phyloP scores from a whole-genome alignment of 2,888 invertebrate genomes.

The Chloromyia formosa region DNA sequence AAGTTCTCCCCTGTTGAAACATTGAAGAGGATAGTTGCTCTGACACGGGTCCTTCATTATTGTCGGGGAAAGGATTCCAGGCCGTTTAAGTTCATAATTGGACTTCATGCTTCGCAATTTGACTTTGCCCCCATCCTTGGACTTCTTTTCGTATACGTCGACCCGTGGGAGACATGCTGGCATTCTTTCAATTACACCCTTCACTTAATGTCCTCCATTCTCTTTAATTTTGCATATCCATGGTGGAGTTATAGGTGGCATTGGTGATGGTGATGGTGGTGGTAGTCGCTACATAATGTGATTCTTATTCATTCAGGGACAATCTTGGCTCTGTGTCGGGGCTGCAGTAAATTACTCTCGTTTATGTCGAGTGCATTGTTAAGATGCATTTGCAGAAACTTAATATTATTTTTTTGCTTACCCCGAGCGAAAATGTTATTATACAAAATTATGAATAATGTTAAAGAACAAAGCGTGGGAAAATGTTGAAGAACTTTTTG shows the following conservation, averaged over 20 bases:
- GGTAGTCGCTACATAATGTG: background rate
- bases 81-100: conserved; percentile 18
- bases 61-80: conserved; percentile 1
- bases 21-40: conserved; percentile 15
- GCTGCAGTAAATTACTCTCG: background rate
- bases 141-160: conserved; percentile 1
- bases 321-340: background rate
- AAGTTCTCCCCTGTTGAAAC: conserved; percentile 9
- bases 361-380: no score
- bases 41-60: background rate
- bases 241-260: no score
- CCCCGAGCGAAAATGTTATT: no score
- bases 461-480: no score
- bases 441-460: no score
- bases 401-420: no score
- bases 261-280: background rate
- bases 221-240: conserved; percentile 30
- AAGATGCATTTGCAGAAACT: no score
- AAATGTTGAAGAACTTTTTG: no score
- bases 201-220: conserved; percentile 30
- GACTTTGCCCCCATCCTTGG: background rate
- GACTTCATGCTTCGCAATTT: background rate
- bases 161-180: no score
- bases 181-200: conserved; percentile 36
- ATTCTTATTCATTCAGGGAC: background rate